Base-by-base conservation (phyloP, 23 tunicate species). In the Styela plicata region DNA sequence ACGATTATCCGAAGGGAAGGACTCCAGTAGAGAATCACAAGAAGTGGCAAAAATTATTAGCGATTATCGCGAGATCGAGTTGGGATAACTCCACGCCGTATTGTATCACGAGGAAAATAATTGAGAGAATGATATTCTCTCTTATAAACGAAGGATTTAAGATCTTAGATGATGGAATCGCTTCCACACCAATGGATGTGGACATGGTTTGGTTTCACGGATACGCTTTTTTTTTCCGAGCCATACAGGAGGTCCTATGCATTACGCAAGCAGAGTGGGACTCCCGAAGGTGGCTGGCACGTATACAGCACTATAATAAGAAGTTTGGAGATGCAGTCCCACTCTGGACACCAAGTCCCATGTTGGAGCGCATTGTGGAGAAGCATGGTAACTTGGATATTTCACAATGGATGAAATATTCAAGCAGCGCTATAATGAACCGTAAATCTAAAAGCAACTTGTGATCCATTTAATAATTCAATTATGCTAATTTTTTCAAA, bases 121-220 rank as follows among this genome's bases (percentile, higher is more conserved):
- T 91, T 23, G 82, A 87, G 69, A 63, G 97, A 64, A 83, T 83
- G 85, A 27, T 91, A 78, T 87, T 34, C 52, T 83, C 88, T 16
- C 44, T 91, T 78, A 62, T 92, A 13, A 92, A 92, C 64, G 97
- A 92, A 74, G 97, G 97, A 7, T 92, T 92, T 61, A 83, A 79
- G 29, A 70, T 91, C 3, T 61, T 91, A 24, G 91, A 91, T 21
- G 97, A 91, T 27, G 89, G 91, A 10, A 79, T 83, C n/a, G 91
- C 97, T 22, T 24, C 83, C 18, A 36, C 34, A 18, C 88, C 97
- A 27, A 20, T 37, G 63, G 83, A 78, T 34, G 83, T 91, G 33
- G 97, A 91, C 69, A 36, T 87, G 76, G 86, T 85, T 19, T 87
- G 65, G 73, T 22, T 86, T n/a, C 30, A 87, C 64, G 97, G 97